Percentiles rank a stretch among this genome's conserved stretches.
Conservation (phyloP, 1,140 invertebrate genomes). For the Cheumatopsyche charites region DNA sequence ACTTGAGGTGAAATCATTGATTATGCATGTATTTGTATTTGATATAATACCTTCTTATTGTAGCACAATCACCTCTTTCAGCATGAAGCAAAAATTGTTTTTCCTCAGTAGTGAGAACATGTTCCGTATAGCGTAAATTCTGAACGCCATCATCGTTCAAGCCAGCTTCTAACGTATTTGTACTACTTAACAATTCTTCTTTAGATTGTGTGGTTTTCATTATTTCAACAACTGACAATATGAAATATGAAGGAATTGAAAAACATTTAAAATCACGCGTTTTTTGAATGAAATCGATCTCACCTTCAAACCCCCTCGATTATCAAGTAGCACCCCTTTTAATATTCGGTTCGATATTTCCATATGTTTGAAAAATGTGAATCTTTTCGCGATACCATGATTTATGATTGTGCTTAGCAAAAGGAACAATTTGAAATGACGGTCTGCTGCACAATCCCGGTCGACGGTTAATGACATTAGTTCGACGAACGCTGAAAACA, state of each 20-base stretch:
- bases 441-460: constrained; percentile 15
- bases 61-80: constrained; percentile 87
- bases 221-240: constrained; percentile 42
- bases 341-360: too few species aligned
- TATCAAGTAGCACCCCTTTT: too few species aligned
- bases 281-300: background rate
- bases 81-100: constrained; percentile 84
- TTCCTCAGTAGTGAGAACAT: constrained; percentile 76
- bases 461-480: constrained; percentile 28
- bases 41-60: constrained; percentile 76
- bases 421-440: constrained; percentile 10
- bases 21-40: too few species aligned
- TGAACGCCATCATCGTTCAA: constrained; percentile 51
- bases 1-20: too few species aligned
- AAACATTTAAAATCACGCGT: background rate
- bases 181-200: constrained; percentile 57
- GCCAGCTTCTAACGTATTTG: constrained; percentile 50
- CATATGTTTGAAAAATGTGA: background rate
- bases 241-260: background rate
- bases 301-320: too few species aligned
- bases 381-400: background rate
- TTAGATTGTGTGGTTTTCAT: constrained; percentile 58
- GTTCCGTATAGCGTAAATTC: constrained; percentile 61
- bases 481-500: background rate
- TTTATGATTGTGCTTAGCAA: background rate